These are phyloP conservation scores for Labrus mixtus DNA, from an alignment of 2,113 vertebrate species.

Conservation along the genomic window DNA sequence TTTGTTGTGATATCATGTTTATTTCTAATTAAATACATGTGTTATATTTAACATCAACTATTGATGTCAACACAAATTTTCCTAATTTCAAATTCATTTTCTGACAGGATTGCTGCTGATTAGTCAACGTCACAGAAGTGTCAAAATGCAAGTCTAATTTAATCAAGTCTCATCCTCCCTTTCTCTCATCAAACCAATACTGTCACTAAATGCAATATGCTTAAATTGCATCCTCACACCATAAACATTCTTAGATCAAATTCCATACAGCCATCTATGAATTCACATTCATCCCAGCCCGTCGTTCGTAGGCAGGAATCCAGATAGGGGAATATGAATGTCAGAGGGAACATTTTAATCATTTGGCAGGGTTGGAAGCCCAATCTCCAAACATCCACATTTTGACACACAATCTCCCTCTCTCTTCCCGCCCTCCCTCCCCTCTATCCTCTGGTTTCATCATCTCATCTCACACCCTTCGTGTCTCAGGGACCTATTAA, in stretches of 20 bases:
- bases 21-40: too few species aligned
- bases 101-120: background rate
- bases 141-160: constrained; percentile 3
- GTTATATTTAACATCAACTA: too few species aligned
- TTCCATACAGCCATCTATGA: constrained; percentile 62
- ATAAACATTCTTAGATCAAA: constrained; percentile 70
- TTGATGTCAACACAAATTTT: background rate
- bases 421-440: constrained; percentile 67
- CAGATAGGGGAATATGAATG: constrained; percentile 83
- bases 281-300: constrained; percentile 71
- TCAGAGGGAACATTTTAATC: constrained; percentile 84
- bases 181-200: constrained; percentile 24
- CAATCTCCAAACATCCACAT: constrained; percentile 85
- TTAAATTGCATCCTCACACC: constrained; percentile 62
- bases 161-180: background rate
- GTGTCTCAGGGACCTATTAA: constrained; percentile 82
- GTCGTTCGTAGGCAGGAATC: constrained; percentile 64
- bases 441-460: constrained; percentile 80
- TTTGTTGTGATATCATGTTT: too few species aligned
- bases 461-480: constrained; percentile 83
- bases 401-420: constrained; percentile 83
- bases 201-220: constrained; percentile 40
- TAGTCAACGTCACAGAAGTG: background rate
- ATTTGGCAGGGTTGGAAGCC: constrained; percentile 82
- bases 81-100: background rate